Conservation (phyloP, 2,888 invertebrate genomes). For the Rotaria macrura region DNA sequence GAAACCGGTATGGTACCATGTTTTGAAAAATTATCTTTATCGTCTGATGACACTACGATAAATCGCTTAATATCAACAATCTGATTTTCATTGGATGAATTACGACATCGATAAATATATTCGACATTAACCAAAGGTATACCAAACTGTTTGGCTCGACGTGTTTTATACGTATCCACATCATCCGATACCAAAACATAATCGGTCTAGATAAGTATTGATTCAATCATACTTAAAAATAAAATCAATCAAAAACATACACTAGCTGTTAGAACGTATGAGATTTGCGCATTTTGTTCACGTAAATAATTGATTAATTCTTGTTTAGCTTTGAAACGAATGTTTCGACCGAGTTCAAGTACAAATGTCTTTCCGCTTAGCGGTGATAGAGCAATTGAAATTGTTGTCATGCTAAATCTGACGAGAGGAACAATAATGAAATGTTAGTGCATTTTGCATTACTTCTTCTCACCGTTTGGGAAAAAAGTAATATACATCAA, state of each 20-base stretch:
- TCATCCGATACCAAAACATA: background rate
- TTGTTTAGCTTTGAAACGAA: constrained; percentile 6
- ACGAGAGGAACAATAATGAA: no score
- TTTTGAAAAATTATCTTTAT: background rate
- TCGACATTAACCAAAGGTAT: background rate
- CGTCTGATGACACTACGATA: background rate
- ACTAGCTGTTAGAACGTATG: background rate
- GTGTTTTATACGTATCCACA: constrained; percentile 6
- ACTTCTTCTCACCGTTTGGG: background rate
- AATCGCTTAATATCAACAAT: background rate
- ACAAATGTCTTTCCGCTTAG: background rate
- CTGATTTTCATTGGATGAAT: background rate
- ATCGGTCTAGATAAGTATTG: background rate
- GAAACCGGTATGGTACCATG: background rate
- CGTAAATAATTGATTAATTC: background rate
- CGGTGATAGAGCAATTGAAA: background rate
- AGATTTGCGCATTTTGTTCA: background rate
- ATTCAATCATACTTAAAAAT: no score
- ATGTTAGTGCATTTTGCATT: no score
- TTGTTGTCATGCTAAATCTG: no score
- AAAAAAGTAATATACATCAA: background rate
- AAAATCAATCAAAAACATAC: background rate
- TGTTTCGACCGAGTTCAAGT: background rate
- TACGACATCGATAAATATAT: background rate
- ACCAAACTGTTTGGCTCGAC: background rate